Evolutionary conservation across 2,113 vertebrate species (phyloP).

Genomic region (Hemibagrus wyckioides): DNA sequence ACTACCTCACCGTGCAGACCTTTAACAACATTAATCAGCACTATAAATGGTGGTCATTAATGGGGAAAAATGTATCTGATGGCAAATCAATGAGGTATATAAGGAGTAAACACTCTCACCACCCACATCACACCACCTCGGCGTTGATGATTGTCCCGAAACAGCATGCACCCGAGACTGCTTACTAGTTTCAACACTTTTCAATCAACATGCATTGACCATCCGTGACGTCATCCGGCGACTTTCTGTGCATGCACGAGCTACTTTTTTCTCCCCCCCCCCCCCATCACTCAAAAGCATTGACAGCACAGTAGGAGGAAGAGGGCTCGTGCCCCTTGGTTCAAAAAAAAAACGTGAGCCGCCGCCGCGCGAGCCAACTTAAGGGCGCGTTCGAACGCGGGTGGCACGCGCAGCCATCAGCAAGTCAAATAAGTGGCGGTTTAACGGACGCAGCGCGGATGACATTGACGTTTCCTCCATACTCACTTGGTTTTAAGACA

Average conservation of each 20-base stretch:
- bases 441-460: background rate
- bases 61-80: background rate
- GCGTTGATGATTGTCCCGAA: background rate
- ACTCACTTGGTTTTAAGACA: background rate
- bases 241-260: background rate
- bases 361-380: background rate
- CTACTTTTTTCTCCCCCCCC: background rate
- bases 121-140: background rate
- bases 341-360: background rate
- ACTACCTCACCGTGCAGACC: background rate
- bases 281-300: too few species aligned
- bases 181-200: background rate
- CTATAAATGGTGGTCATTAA: background rate
- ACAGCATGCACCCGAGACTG: background rate
- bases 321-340: background rate
- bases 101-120: too few species aligned
- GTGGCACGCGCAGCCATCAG: conserved; percentile 17
- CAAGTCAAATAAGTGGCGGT: conserved; percentile 29
- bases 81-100: background rate
- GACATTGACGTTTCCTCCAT: background rate
- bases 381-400: background rate
- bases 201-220: too few species aligned
- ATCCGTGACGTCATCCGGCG: background rate
- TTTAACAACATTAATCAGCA: background rate
- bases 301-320: background rate